phyloP scores from a whole-genome alignment of 2,888 invertebrate species.

The Conomelus anceps region DNA sequence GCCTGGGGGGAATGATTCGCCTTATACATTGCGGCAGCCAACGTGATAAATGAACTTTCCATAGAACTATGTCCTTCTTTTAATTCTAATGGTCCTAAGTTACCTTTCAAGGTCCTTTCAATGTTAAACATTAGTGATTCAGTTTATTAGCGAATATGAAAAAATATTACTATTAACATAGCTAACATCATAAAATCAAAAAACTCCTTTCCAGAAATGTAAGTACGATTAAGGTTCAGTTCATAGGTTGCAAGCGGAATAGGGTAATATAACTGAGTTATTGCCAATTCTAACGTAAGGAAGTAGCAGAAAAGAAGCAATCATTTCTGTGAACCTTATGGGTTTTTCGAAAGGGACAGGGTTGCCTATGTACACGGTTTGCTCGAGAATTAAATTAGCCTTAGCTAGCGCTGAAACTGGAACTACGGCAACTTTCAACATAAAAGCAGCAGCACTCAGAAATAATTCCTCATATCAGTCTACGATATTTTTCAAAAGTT shows the following conservation, averaged over 20 bases:
- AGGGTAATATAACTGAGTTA: background rate
- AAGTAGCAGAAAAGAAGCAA: background rate
- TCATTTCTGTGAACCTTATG: background rate
- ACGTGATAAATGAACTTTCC: too few species aligned
- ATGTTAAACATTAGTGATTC: too few species aligned
- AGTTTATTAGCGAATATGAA: too few species aligned
- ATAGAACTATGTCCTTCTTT: too few species aligned
- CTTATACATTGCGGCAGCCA: too few species aligned
- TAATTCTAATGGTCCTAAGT: too few species aligned
- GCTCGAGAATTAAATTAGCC: background rate
- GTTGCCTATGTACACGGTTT: background rate
- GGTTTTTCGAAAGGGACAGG: background rate
- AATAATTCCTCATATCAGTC: background rate
- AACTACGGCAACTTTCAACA: background rate
- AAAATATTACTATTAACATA: too few species aligned
- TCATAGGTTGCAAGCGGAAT: background rate
- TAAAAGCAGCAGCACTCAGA: background rate
- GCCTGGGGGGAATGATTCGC: too few species aligned
- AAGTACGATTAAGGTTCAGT: too few species aligned
- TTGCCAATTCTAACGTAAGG: background rate
- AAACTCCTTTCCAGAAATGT: background rate
- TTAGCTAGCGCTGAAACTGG: background rate
- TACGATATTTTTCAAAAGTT: background rate
- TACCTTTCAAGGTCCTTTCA: too few species aligned
- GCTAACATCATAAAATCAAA: background rate